A percentile compares a stretch with the other conserved stretches of the same genome.
phyloP scores from a whole-genome alignment of 2,888 invertebrate species.

The Cheilosia vernalis region DNA sequence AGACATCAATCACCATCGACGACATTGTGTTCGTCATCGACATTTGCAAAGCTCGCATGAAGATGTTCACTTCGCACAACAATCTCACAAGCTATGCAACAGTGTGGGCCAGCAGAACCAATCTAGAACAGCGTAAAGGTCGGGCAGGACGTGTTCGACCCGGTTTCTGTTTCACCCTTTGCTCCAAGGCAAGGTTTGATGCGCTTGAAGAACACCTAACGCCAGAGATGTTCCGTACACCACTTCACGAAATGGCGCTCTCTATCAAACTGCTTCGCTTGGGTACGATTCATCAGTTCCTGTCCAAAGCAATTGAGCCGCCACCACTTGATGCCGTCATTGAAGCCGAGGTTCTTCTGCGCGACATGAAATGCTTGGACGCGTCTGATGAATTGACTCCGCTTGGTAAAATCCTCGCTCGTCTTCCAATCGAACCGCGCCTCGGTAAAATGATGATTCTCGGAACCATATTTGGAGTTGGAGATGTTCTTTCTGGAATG shows the following conservation, averaged over 20 bases:
- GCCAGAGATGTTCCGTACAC: slow-evolving; percentile 99
- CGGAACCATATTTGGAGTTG: slow-evolving; percentile 95
- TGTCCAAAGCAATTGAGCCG: slow-evolving; percentile 97
- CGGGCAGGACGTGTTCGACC: slow-evolving; percentile 97
- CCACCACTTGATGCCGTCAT: slow-evolving; percentile 99
- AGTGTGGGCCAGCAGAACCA: slow-evolving; percentile 97
- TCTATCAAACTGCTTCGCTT: slow-evolving; percentile 93
- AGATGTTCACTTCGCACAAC: slow-evolving; percentile 98
- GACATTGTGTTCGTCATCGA: slow-evolving; percentile 99
- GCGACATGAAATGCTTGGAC: slow-evolving; percentile 97
- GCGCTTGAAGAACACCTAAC: slow-evolving; percentile 94
- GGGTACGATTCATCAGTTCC: slow-evolving; percentile 96
- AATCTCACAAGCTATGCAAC: slow-evolving; percentile 99
- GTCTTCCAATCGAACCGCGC: slow-evolving; percentile 97
- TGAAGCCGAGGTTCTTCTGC: slow-evolving; percentile 93
- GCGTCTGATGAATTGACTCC: slow-evolving; percentile 94
- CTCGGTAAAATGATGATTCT: slow-evolving; percentile 98
- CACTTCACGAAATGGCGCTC: slow-evolving; percentile 96
- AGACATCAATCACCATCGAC: slow-evolving; percentile 98
- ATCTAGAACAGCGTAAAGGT: slow-evolving; percentile 94
- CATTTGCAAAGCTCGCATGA: slow-evolving; percentile 98
- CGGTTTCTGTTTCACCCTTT: slow-evolving; percentile 97
- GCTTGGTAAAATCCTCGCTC: slow-evolving; percentile 95
- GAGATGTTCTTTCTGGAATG: slow-evolving; percentile 95
- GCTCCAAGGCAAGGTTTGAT: slow-evolving; percentile 89